Base-by-base conservation (phyloP, 2,113 vertebrate genomes). In the Ictalurus punctatus region DNA sequence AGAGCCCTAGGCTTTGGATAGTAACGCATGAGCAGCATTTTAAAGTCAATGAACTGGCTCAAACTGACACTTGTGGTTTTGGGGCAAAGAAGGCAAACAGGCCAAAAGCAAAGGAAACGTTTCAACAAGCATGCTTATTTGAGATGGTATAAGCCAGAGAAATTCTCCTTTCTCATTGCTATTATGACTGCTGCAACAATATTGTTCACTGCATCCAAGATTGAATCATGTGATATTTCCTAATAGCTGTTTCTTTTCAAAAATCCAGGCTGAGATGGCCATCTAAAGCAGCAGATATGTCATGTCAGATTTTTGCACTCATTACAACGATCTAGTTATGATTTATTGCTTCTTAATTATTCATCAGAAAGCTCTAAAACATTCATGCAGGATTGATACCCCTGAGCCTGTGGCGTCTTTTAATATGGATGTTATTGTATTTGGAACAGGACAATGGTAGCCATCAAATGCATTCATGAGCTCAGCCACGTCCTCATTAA, bases 261-360 rank as follows among this genome's bases (percentile, higher is more conserved):
- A 83, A 59, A 37, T 30, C 78, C 19, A 59, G 59, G 44, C 58
- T 73, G 34, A 63, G 37, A 71, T 67, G 56, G 88, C 6, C 63
- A 78, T 76, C 59, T 81, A 40, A 88, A 56, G 85, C 71, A 67
- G 58, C 83, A 87, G 87, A 34, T 85, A 87, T 71, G 79, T 37
- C 69, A 88, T 87, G 80, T 89, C 88, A 90, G 83, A 91, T 74
- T 87, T 52, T 52, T 88, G 88, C 71, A 83, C 89, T 89, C 90
- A 92, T 91, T 91, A 92, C 82, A 63, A 80, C 87, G 88, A 91
- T 91, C 71, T 79, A 73, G 82, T 86, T 74, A 84, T 90, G 90
- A 90, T 91, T 92, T 91, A 92, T 92, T 89, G 85, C 87, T 87
- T 88, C 69, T 92, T 92, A 92, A 92, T 92, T 91, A 92, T 92